Percentiles rank a stretch among this genome's conserved stretches.
Evolutionary conservation across 2,888 invertebrate genomes (phyloP).

Genomic region (Hypolimnas misippus): DNA sequence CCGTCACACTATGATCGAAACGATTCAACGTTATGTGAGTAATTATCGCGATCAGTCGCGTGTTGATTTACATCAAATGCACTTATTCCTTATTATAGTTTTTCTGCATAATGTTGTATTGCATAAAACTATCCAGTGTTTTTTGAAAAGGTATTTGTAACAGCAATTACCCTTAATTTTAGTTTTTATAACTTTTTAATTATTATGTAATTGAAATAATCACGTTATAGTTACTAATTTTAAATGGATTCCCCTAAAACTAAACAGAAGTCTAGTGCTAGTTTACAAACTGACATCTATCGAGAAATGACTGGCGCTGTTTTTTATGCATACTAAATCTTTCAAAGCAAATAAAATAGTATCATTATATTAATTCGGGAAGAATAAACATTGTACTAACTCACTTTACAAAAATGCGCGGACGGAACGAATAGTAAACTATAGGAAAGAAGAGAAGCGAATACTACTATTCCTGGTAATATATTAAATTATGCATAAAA

Average conservation of each 20-base stretch:
- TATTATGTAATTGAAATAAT: not conserved
- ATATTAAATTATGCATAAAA: too few species aligned
- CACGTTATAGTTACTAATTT: not conserved
- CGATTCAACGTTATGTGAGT: constrained; percentile 21
- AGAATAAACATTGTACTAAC: too few species aligned
- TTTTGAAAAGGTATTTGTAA: not conserved
- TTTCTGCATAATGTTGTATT: constrained; percentile 49
- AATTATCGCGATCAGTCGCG: constrained; percentile 51
- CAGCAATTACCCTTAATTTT: not conserved
- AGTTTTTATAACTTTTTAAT: not conserved
- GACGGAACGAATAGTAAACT: too few species aligned
- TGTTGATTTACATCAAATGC: constrained; percentile 46
- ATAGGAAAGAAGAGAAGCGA: too few species aligned
- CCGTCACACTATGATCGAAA: constrained; percentile 22
- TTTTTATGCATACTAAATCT: too few species aligned
- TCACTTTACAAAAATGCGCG: too few species aligned
- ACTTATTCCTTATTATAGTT: constrained; percentile 55
- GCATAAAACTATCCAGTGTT: constrained; percentile 33
- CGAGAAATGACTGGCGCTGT: too few species aligned
- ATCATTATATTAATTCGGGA: too few species aligned
- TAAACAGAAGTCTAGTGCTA: too few species aligned
- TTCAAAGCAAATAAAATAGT: too few species aligned
- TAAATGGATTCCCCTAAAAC: not conserved
- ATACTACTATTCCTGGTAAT: too few species aligned
- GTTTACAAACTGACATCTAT: too few species aligned